Conservation (phyloP, 2,888 invertebrate species). For the Epinotia bilunana region DNA sequence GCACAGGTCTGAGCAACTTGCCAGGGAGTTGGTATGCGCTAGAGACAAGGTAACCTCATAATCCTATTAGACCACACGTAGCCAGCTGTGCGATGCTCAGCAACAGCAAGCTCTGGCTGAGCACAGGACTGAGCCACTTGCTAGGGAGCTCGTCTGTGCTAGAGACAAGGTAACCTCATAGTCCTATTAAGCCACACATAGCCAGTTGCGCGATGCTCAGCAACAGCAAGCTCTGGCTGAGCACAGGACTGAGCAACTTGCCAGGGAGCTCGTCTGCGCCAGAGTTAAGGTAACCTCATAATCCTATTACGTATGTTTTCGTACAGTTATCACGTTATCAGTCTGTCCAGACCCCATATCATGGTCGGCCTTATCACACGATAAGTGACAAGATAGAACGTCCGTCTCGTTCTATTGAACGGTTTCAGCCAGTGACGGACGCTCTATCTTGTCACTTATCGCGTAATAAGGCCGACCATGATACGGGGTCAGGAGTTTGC, state of each 20-base stretch:
- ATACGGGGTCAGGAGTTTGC: too few species aligned
- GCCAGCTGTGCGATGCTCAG: conserved; percentile 87
- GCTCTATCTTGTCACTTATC: too few species aligned
- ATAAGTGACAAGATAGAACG: too few species aligned
- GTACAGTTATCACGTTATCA: too few species aligned
- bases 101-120: conserved; percentile 87
- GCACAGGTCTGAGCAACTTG: conserved; percentile 86
- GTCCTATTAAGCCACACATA: conserved; percentile 80
- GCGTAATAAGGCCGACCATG: too few species aligned
- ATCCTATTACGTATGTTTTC: too few species aligned
- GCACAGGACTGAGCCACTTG: conserved; percentile 86
- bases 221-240: conserved; percentile 87
- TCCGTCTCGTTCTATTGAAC: too few species aligned
- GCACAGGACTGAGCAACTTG: conserved; percentile 86
- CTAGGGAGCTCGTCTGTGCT: conserved; percentile 86
- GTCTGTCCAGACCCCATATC: too few species aligned
- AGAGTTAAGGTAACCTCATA: conserved; percentile 81
- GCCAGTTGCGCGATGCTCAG: conserved; percentile 87
- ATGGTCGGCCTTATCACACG: too few species aligned
- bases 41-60: conserved; percentile 81
- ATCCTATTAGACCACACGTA: conserved; percentile 86
- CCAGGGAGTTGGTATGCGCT: conserved; percentile 86
- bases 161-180: conserved; percentile 81
- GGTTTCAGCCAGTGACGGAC: too few species aligned
- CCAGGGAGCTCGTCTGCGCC: conserved; percentile 86